Evolutionary conservation across 2,113 vertebrate genomes (phyloP).

Genomic region (Apistogramma diplotaenia): DNA sequence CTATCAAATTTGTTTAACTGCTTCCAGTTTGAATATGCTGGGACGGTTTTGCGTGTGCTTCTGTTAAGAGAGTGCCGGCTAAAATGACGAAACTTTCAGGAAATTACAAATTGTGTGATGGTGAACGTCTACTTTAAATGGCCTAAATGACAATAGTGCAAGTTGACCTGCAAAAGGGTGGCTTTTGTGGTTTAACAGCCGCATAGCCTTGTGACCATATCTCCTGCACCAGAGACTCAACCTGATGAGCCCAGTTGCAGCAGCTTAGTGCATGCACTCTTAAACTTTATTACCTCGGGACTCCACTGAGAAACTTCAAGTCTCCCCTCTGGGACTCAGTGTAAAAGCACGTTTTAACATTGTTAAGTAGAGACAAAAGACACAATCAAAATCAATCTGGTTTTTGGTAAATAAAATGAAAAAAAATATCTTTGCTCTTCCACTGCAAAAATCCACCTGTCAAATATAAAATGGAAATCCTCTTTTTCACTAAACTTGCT

Average conservation of each 20-base stretch:
- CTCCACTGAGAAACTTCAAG: conserved; percentile 38
- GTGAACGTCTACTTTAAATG: neutral
- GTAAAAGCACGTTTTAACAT: conserved; percentile 21
- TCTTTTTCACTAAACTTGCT: conserved; percentile 30
- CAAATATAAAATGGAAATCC: conserved; percentile 43
- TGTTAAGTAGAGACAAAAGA: neutral
- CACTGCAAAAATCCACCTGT: conserved; percentile 42
- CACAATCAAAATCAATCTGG: neutral
- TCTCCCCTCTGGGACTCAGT: neutral
- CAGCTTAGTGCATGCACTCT: conserved; percentile 25
- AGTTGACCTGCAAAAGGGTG: conserved; percentile 15
- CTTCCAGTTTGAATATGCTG: conserved; percentile 19
- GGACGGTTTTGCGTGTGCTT: conserved; percentile 4
- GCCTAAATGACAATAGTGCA: neutral
- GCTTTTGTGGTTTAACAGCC: conserved; percentile 56
- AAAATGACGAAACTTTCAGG: conserved; percentile 13
- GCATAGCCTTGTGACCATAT: conserved; percentile 44
- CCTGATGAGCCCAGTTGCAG: conserved; percentile 25
- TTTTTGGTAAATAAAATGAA: neutral
- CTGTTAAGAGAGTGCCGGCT: neutral
- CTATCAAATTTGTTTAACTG: neutral
- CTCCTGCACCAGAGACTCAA: conserved; percentile 46
- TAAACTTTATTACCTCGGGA: conserved; percentile 43
- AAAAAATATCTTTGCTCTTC: conserved; percentile 15
- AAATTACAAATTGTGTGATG: neutral